phyloP scores from a whole-genome alignment of 2,888 invertebrate species.

The Hesperia comma region DNA sequence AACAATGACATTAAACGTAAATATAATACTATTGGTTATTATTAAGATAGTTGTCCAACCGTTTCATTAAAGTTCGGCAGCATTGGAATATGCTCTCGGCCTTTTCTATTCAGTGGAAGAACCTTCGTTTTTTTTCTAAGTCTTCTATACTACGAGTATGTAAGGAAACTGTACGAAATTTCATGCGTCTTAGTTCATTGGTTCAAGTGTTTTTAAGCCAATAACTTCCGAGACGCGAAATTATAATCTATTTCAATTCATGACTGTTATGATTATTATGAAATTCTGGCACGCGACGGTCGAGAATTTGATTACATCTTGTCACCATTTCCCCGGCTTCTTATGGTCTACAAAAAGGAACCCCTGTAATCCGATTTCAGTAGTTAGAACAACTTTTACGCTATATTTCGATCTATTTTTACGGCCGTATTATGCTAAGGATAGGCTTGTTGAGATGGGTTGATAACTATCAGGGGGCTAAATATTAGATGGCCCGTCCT shows the following conservation, averaged over 20 bases:
- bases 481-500: slow-evolving; percentile 19
- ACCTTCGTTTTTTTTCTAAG: no score
- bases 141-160: no score
- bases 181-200: no score
- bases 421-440: slow-evolving; percentile 28
- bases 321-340: neutral
- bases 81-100: no score
- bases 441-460: slow-evolving; percentile 22
- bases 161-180: no score
- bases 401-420: slow-evolving; percentile 31
- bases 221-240: no score
- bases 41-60: no score
- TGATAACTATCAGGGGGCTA: slow-evolving; percentile 21
- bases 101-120: no score
- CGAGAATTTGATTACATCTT: neutral
- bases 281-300: neutral
- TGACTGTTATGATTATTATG: neutral
- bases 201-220: no score
- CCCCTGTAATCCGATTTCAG: slow-evolving; percentile 23
- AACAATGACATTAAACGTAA: no score
- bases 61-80: no score
- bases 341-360: slow-evolving; percentile 1
- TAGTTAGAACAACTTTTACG: slow-evolving; percentile 24
- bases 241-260: neutral
- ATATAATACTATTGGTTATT: no score